Conservation (phyloP, 1,140 invertebrate genomes). For the Dryas iulia region DNA sequence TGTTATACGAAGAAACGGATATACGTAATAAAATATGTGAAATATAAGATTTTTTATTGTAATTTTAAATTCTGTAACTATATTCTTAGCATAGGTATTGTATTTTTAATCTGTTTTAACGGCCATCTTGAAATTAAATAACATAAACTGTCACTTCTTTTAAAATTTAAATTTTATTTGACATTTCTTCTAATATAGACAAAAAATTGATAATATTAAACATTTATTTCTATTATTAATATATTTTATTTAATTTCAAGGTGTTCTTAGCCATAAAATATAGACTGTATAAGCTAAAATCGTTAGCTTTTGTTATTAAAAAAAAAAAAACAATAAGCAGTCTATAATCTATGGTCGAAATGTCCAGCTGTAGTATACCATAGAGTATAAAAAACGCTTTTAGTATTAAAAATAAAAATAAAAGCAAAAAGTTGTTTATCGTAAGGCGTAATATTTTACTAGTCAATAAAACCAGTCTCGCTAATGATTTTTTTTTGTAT, state of each 20-base stretch:
- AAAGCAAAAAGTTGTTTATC: conserved; percentile 49
- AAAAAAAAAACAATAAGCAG: conserved; percentile 1
- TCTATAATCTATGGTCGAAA: conserved; percentile 31
- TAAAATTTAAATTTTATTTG: not conserved
- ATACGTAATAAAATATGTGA: conserved; percentile 69
- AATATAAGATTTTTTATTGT: conserved; percentile 63
- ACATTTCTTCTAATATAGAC: not conserved
- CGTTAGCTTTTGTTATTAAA: not conserved
- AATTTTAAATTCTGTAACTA: conserved; percentile 53
- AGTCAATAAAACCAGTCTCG: conserved; percentile 70
- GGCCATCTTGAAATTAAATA: conserved; percentile 37
- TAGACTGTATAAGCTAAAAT: conserved; percentile 9
- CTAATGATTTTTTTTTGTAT: conserved; percentile 37
- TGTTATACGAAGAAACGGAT: conserved; percentile 70
- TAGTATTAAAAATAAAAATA: conserved; percentile 41
- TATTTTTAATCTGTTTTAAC: conserved; percentile 63
- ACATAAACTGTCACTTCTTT: not conserved
- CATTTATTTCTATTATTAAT: not conserved
- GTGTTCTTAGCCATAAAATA: conserved; percentile 12
- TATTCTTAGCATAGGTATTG: conserved; percentile 47
- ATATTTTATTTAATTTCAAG: conserved; percentile 22
- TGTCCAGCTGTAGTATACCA: conserved; percentile 52
- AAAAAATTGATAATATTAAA: not conserved
- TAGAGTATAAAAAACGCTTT: conserved; percentile 43
- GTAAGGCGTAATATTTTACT: conserved; percentile 72